These are phyloP conservation scores for Dichetophora obliterata DNA, from an alignment of 2,888 invertebrate genomes.

Conservation along the genomic window DNA sequence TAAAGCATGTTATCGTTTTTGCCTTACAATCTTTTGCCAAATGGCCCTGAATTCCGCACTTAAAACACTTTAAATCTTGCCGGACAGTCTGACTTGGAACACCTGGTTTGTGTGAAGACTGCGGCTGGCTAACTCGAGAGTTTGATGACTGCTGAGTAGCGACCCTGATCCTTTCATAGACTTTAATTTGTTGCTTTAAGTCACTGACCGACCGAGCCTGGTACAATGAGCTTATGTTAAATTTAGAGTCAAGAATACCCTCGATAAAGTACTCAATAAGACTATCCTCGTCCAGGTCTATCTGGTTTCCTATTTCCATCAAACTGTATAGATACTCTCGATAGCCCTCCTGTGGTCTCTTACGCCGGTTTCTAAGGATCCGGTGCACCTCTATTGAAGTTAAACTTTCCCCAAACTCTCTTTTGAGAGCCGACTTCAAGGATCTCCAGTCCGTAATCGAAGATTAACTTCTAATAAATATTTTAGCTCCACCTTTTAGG, in stretches of 20 bases:
- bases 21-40: no score
- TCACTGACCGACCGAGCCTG: constrained; percentile 2
- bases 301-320: constrained; percentile 13
- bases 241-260: constrained; percentile 24
- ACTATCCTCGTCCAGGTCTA: constrained; percentile 24
- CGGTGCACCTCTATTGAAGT: constrained; percentile 26
- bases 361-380: constrained; percentile 1
- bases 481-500: constrained; percentile 25
- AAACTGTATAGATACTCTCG: constrained; percentile 4
- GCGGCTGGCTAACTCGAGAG: not conserved
- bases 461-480: constrained; percentile 27
- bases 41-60: not conserved
- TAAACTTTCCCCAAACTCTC: constrained; percentile 32
- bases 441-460: constrained; percentile 16
- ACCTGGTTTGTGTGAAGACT: not conserved
- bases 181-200: constrained; percentile 11
- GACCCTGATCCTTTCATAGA: constrained; percentile 12
- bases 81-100: not conserved
- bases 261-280: constrained; percentile 28
- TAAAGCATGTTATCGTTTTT: no score
- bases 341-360: not conserved
- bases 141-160: not conserved
- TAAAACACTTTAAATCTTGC: not conserved
- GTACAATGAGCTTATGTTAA: constrained; percentile 18
- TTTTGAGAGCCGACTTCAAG: constrained; percentile 18